These are phyloP conservation scores for Nothobranchius furzeri DNA, from an alignment of 2,113 vertebrate species.

Conservation along the genomic window DNA sequence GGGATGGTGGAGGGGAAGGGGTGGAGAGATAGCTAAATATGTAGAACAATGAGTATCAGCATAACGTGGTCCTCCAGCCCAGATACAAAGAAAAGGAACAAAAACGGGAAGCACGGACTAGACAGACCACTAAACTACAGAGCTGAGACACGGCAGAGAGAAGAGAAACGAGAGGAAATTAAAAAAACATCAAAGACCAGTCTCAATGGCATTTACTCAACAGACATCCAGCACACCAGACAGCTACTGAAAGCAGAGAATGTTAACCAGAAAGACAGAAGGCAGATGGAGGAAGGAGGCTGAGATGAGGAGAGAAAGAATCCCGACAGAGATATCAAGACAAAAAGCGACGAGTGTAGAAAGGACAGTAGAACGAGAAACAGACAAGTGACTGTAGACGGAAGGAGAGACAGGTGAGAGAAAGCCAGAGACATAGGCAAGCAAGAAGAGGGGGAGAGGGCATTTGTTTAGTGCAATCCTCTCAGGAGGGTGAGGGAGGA, in stretches of 20 bases:
- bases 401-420: constrained; percentile 29
- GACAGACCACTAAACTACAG: constrained; percentile 75
- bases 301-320: constrained; percentile 36
- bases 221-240: constrained; percentile 78
- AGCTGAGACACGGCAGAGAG: constrained; percentile 59
- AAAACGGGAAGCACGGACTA: constrained; percentile 69
- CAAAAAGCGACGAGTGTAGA: constrained; percentile 37
- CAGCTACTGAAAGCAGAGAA: constrained; percentile 73
- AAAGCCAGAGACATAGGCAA: constrained; percentile 44
- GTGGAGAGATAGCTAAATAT: constrained; percentile 46
- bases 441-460: constrained; percentile 74
- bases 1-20: constrained; percentile 43
- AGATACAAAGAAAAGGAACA: constrained; percentile 72
- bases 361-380: constrained; percentile 40
- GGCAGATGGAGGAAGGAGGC: constrained; percentile 39
- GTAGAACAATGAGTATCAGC: constrained; percentile 39
- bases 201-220: constrained; percentile 69
- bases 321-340: constrained; percentile 50
- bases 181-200: constrained; percentile 81
- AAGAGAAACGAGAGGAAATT: constrained; percentile 60
- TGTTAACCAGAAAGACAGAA: constrained; percentile 61
- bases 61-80: constrained; percentile 66
- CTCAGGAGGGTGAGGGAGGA: constrained; percentile 53
- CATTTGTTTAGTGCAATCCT: constrained; percentile 89
- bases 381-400: constrained; percentile 27